Conservation (phyloP, 2,113 vertebrate genomes). For the Siniperca chuatsi region DNA sequence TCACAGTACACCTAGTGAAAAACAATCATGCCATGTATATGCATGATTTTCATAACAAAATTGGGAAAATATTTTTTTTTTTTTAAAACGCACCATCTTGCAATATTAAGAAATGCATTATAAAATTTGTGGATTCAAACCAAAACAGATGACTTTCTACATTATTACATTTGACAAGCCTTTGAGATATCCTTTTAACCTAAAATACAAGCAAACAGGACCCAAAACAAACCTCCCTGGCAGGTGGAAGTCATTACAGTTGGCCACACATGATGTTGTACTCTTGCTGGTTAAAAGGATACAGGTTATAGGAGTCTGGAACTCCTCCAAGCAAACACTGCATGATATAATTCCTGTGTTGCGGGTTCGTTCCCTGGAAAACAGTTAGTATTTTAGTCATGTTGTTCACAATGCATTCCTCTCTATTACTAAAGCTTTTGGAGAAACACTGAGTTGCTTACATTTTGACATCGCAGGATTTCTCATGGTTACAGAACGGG, state of each 20-base stretch:
- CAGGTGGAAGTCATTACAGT: background rate
- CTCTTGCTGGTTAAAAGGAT: slow-evolving; percentile 84
- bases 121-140: background rate
- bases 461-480: slow-evolving; percentile 96
- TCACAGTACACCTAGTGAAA: background rate
- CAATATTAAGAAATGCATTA: background rate
- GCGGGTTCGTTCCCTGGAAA: slow-evolving; percentile 90
- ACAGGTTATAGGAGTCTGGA: slow-evolving; percentile 96
- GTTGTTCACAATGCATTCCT: background rate
- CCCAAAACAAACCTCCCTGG: background rate
- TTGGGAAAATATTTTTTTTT: too few species aligned
- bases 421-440: background rate
- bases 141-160: background rate
- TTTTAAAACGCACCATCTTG: background rate
- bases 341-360: slow-evolving; percentile 96
- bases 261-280: background rate
- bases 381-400: background rate
- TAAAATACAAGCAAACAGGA: background rate
- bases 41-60: background rate
- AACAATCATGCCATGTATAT: background rate
- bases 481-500: slow-evolving; percentile 95
- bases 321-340: slow-evolving; percentile 94
- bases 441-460: slow-evolving; percentile 60
- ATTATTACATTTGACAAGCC: background rate
- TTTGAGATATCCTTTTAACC: background rate